phyloP scores from a whole-genome alignment of 2,113 vertebrate species.

The Trogon surrucura region DNA sequence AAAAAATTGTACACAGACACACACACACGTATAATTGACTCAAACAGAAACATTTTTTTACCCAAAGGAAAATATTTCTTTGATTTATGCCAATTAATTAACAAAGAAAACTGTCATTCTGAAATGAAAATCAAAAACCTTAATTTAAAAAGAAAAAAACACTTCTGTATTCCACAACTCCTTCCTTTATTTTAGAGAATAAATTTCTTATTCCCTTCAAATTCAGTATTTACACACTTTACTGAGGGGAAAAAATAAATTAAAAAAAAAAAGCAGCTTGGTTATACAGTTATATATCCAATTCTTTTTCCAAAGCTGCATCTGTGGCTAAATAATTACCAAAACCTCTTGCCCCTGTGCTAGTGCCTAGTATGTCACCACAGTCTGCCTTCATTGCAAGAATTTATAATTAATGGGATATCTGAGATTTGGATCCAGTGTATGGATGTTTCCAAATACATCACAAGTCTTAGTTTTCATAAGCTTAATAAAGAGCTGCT shows the following conservation, averaged over 20 bases:
- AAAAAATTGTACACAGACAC: not conserved
- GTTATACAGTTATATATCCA: not conserved
- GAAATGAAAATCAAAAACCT: not conserved
- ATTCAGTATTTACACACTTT: not conserved
- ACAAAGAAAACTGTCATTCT: not conserved
- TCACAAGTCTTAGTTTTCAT: conserved; percentile 6
- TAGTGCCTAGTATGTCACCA: not conserved
- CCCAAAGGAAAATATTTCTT: not conserved
- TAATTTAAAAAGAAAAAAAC: not conserved
- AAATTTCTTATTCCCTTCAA: not conserved
- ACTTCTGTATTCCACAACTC: not conserved
- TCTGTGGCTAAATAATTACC: not conserved
- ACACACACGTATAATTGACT: not conserved
- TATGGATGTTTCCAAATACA: conserved; percentile 1
- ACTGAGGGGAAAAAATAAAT: too few relatives aligned
- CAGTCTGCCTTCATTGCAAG: not conserved
- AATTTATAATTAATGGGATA: not conserved
- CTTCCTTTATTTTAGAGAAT: not conserved
- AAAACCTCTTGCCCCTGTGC: not conserved
- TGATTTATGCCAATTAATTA: not conserved
- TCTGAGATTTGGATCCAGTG: not conserved
- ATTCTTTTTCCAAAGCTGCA: not conserved
- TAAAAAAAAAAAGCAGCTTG: not conserved
- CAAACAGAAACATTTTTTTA: not conserved
- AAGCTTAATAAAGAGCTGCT: conserved; percentile 5